Evolutionary conservation across 2,888 invertebrate species (phyloP), one percentile per base, ranked within the genome.

Genomic region (Diachrysia chrysitis): DNA sequence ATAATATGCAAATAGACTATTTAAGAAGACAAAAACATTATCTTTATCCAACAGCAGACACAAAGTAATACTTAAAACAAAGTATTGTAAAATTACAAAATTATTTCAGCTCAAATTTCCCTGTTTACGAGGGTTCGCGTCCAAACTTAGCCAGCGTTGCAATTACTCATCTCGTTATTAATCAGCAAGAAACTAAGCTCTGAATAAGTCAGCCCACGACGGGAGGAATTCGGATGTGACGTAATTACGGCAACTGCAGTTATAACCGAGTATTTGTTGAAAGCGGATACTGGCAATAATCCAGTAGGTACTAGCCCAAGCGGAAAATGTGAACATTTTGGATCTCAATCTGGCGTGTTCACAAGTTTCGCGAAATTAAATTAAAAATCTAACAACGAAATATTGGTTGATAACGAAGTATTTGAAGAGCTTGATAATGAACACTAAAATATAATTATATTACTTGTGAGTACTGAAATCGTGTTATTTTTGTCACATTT

Each of bases 181-280:
- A 74, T 51, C 21, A 12, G 63, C 29, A 56, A 37, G 37, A 25
- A 58, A 58, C 57, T 10, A 59, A 56, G 59, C 57, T 57, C 19
- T 42, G 58, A 21, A 51, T 54, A 57, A 64, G 53, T 51, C 16
- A 42, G 57, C 16, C 19, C 37, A 58, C 54, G 42, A 62, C 48
- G 53, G 42, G 29, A 71, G 58, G 69, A 76, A 82, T 80, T 82
- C 78, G 78, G 82, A 82, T 58, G 78, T 82, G 82, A 82, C 78
- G 82, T 56, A 54, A 21, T 42, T 56, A 16, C 46, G 35, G 21
- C 46, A 61, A 53, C 55, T 32, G 60, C 59, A 67, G 46, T 66
- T 66, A 72, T 78, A 78, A 73, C 67, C 58, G 64, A 68, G 59
- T 71, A 68, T 71, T 66, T 54, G 65, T 65, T 68, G 60, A 23